Evolutionary conservation across 1,140 invertebrate genomes (phyloP).

Genomic region (Pseudoatta argentina): DNA sequence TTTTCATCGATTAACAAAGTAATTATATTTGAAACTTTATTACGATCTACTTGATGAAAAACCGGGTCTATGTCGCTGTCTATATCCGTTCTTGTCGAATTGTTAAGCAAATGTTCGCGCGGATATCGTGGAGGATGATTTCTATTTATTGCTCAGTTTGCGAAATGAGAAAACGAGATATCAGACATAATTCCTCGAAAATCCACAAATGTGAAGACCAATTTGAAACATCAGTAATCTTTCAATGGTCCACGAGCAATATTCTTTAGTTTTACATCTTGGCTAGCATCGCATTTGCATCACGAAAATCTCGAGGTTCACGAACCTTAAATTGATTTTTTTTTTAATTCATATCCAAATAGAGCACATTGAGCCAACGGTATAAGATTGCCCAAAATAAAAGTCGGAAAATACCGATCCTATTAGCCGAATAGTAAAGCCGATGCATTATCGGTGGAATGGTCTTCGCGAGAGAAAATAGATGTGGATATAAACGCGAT

Average conservation of each 20-base stretch:
- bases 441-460: constrained; percentile 39
- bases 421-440: constrained; percentile 26
- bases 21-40: background rate
- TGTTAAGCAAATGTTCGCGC: background rate
- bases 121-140: background rate
- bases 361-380: background rate
- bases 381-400: constrained; percentile 49
- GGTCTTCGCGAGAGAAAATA: constrained; percentile 48
- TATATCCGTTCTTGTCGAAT: constrained; percentile 23
- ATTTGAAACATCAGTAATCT: background rate
- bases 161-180: background rate
- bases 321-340: constrained; percentile 29
- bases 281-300: background rate
- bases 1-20: background rate
- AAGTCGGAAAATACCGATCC: constrained; percentile 23
- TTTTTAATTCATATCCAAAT: constrained; percentile 32
- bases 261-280: constrained; percentile 20
- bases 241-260: background rate
- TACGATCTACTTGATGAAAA: background rate
- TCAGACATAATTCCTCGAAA: background rate
- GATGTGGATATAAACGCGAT: constrained; percentile 45
- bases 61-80: background rate
- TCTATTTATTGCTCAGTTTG: background rate
- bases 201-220: background rate
- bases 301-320: constrained; percentile 22